Percentiles rank a stretch among this genome's conserved stretches.
Evolutionary conservation across 2,888 invertebrate genomes (phyloP).

Genomic region (Scaptomyza polygonia): DNA sequence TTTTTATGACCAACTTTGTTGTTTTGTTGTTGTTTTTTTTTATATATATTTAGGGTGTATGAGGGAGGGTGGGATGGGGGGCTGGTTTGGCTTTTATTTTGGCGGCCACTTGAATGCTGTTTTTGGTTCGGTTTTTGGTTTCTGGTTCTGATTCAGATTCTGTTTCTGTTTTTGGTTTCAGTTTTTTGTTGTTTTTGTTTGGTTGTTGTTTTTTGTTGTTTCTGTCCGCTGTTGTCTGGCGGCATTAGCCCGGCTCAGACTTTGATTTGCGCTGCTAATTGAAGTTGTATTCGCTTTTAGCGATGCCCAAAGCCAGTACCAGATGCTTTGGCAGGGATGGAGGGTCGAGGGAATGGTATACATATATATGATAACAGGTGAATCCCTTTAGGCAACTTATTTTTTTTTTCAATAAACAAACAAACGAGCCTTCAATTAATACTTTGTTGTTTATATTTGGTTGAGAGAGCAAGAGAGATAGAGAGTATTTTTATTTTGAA

Average conservation of each 20-base stretch:
- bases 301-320: not conserved
- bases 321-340: not conserved
- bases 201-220: slow-evolving; percentile 21
- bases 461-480: no score
- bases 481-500: no score
- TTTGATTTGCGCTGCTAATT: slow-evolving; percentile 72
- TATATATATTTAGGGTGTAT: slow-evolving; percentile 1
- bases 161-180: slow-evolving; percentile 37
- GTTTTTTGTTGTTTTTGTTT: slow-evolving; percentile 32
- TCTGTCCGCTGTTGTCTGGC: slow-evolving; percentile 44
- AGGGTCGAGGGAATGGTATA: no score
- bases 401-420: no score
- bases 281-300: slow-evolving; percentile 57
- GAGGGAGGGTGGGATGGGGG: not conserved
- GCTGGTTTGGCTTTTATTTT: slow-evolving; percentile 27
- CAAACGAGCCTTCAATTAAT: no score
- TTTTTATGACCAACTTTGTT: slow-evolving; percentile 22
- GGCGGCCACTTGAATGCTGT: slow-evolving; percentile 49
- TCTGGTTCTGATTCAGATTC: slow-evolving; percentile 30
- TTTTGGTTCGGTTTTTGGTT: slow-evolving; percentile 50
- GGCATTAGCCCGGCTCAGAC: slow-evolving; percentile 52
- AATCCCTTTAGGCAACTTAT: no score
- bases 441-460: no score
- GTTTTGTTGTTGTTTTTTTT: slow-evolving; percentile 9
- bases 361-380: no score